Conservation (phyloP, 1,140 invertebrate species). For the Portunus trituberculatus region DNA sequence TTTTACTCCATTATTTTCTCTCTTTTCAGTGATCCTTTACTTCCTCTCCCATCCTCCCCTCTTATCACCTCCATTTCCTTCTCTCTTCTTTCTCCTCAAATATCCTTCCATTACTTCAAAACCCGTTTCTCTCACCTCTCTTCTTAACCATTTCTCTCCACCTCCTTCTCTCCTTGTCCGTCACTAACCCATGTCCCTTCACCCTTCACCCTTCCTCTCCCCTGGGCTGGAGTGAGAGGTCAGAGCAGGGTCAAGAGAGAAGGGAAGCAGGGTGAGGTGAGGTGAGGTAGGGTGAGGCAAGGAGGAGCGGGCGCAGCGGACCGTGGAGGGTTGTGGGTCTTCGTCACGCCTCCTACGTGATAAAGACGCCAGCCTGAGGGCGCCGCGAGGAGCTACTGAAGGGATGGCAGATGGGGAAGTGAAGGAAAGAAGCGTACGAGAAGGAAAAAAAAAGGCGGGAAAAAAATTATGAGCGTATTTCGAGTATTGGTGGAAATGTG, state of each 20-base stretch:
- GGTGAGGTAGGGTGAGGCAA: neutral
- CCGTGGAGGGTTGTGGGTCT: neutral
- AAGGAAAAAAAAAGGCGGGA: neutral
- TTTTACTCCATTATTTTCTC: too few relatives aligned
- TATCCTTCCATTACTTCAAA: neutral
- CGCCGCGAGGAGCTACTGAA: neutral
- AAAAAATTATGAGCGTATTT: neutral
- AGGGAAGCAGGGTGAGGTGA: too few relatives aligned
- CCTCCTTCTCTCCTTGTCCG: too few relatives aligned
- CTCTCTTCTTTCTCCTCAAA: neutral
- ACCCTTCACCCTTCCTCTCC: neutral
- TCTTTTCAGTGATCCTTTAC: too few relatives aligned
- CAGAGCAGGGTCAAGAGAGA: neutral
- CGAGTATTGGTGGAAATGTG: neutral
- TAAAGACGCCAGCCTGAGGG: constrained; percentile 33
- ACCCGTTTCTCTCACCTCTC: neutral
- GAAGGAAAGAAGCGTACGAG: neutral
- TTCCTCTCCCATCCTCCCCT: neutral
- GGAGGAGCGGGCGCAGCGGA: neutral
- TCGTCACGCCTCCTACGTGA: neutral
- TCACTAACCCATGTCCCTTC: too few relatives aligned
- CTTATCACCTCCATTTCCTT: neutral
- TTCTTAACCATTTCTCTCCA: neutral
- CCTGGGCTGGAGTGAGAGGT: neutral
- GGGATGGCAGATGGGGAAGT: neutral